These are phyloP conservation scores for rat (Rattus norvegicus) DNA, from an alignment of 2,113 vertebrate genomes.

Conservation along the genomic window GRCr8 NC_086028.1:6156001-6156500, in stretches of 20 bases:
- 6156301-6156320: neutral
- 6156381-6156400: constrained; percentile 3
- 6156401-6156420: neutral
- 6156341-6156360: neutral
- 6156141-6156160: neutral
- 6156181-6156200: neutral
- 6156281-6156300: neutral
- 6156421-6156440: neutral
- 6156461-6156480: neutral
- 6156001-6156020: neutral
- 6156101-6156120: neutral
- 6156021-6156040: neutral
- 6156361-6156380: neutral
- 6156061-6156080: neutral
- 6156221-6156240: neutral
- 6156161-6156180: neutral
- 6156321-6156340: neutral
- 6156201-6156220: neutral
- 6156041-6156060: neutral
- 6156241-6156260: neutral
- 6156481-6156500: neutral
- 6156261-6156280: neutral
- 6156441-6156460: neutral
- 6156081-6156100: neutral
- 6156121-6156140: neutral